phyloP scores from a whole-genome alignment of 2,797 vertebrate species.

The Gallinago stenura region DNA sequence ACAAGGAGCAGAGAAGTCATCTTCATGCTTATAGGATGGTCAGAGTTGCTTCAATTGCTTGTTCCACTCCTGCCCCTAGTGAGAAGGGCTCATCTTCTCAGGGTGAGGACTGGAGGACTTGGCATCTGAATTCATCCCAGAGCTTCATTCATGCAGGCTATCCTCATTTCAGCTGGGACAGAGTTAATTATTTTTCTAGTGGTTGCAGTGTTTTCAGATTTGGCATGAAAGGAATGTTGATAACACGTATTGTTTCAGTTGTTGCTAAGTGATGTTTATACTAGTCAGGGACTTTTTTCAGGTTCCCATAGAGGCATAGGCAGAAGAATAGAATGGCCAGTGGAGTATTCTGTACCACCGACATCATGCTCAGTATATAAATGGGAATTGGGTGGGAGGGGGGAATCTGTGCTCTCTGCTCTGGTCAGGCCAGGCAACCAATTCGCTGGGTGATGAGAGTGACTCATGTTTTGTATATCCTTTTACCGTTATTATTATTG shows the following conservation, averaged over 20 bases:
- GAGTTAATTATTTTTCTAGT: not conserved
- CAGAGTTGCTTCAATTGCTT: not conserved
- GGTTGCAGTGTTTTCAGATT: not conserved
- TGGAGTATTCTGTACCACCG: not conserved
- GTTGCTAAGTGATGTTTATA: not conserved
- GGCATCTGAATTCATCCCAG: not conserved
- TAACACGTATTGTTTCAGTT: not conserved
- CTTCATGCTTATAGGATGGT: not conserved
- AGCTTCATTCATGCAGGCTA: not conserved
- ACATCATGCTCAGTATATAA: not conserved
- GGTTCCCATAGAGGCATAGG: not conserved
- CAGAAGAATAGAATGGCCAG: not conserved
- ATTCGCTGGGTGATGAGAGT: not conserved
- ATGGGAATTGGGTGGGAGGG: not conserved
- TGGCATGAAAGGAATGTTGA: not conserved
- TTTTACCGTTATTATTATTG: not conserved
- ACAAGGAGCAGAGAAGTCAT: not conserved
- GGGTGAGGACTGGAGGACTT: fast-evolving
- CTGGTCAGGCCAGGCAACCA: not conserved
- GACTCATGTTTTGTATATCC: not conserved
- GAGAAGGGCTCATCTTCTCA: not conserved
- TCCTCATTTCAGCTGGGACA: not conserved
- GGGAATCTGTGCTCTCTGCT: not conserved
- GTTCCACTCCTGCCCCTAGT: fast-evolving
- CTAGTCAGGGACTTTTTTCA: not conserved